Base-by-base conservation (phyloP, 2,888 invertebrate species). In the Cryptosula pallasiana region DNA sequence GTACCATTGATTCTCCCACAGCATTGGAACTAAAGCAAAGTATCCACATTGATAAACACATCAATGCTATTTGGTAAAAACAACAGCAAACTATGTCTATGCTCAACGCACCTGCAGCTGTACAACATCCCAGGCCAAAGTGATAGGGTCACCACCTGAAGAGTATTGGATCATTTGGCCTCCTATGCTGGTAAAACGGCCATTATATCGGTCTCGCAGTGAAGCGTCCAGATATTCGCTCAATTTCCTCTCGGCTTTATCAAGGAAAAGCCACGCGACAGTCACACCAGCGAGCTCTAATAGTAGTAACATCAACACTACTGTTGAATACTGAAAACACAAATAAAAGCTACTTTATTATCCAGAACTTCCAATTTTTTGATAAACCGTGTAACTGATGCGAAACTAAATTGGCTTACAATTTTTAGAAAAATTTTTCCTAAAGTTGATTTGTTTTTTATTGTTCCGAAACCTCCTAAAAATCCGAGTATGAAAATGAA, bases 361-460 rank as follows among this genome's bases (percentile, higher is more conserved):
- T 45, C 45, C 45, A 45, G 45, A 20, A 45, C 45, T 13, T 45
- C 45, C 20, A 13, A 45, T 45, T 45, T 45, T 45, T 45, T 5
- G 9, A 45, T 45, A 20, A 45, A 45, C 20, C 20, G 5, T 45
- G 45, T 45, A 20, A 13, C 45, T 45, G 45, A 5, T 45, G 45
- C n/a, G n/a, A n/a, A n/a, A n/a, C n/a, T n/a, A 45, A 45, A 45
- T 45, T 45, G 45, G n/a, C 57, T 63, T 32, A 63, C 63, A 9
- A 63, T 9, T 32, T 63, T 63, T 27, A 63, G 63, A 63, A 63
- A 63, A 13, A 63, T 5, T 63, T 63, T 63, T 27, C 63, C 63
- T 13, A 63, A 16, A 5, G 27, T n/a, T 16, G 2, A 29, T 63
- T 63, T 63, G 32, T 63, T 63, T 2, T 63, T 27, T 13, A 32